Evolutionary conservation across 2,888 invertebrate species (phyloP).

Genomic region (Mythimna albipuncta): DNA sequence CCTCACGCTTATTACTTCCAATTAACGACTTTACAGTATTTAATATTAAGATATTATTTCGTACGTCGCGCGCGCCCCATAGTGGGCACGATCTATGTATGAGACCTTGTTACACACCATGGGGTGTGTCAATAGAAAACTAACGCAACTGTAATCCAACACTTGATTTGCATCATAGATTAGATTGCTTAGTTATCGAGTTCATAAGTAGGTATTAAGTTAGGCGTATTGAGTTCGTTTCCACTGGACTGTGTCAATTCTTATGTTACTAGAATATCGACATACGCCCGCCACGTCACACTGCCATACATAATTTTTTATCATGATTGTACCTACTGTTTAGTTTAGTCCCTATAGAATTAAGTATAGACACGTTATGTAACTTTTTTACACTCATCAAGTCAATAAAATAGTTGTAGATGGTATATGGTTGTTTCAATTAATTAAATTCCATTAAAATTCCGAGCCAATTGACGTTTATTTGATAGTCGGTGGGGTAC

Average conservation of each 20-base stretch:
- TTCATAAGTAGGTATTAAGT: slow-evolving; percentile 70
- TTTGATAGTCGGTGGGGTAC: slow-evolving; percentile 77
- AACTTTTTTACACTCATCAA: slow-evolving; percentile 82
- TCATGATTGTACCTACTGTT: slow-evolving; percentile 73
- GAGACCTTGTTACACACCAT: slow-evolving; percentile 87
- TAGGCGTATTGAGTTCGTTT: slow-evolving; percentile 85
- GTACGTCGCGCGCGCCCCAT: slow-evolving; percentile 73
- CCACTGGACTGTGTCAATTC: slow-evolving; percentile 92
- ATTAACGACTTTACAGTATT: slow-evolving; percentile 66
- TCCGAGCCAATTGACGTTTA: slow-evolving; percentile 84
- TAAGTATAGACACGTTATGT: slow-evolving; percentile 82
- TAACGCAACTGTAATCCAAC: slow-evolving; percentile 74
- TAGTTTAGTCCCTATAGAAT: slow-evolving; percentile 67
- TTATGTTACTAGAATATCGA: slow-evolving; percentile 92
- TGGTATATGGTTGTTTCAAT: slow-evolving; percentile 86
- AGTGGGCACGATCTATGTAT: slow-evolving; percentile 86
- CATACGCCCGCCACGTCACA: slow-evolving; percentile 90
- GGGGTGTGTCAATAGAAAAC: slow-evolving; percentile 77
- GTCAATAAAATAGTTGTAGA: slow-evolving; percentile 88
- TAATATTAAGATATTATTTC: slow-evolving; percentile 70
- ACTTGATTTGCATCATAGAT: slow-evolving; percentile 83
- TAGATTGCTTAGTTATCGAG: slow-evolving; percentile 80
- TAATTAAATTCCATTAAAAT: slow-evolving; percentile 88
- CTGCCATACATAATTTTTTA: slow-evolving; percentile 80
- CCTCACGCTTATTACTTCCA: slow-evolving; percentile 75